Evolutionary conservation across 2,888 invertebrate species (phyloP).

Genomic region (Drosophila pegasa): DNA sequence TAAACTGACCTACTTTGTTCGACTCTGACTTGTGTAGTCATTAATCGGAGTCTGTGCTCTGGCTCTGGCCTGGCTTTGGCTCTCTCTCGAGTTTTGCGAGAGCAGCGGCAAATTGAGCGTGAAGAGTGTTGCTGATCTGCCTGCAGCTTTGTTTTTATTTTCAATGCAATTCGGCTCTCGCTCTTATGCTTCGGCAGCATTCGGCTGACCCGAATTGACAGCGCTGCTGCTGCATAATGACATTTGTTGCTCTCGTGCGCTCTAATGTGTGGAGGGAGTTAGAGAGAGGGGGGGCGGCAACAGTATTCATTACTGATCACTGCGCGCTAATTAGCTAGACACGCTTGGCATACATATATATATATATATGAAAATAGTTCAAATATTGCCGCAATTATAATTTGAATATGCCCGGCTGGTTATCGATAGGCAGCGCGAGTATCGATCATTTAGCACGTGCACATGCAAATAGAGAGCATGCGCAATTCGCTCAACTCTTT

Average conservation of each 20-base stretch:
- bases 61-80: neutral
- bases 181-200: conserved; percentile 10
- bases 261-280: neutral
- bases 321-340: conserved; percentile 60
- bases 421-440: conserved; percentile 24
- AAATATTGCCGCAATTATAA: conserved; percentile 9
- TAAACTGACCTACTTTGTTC: conserved; percentile 72
- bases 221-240: conserved; percentile 24
- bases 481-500: conserved; percentile 29
- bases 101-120: conserved; percentile 9
- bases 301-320: neutral
- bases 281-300: conserved; percentile 28
- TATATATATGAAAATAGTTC: conserved; percentile 10
- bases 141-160: conserved; percentile 24
- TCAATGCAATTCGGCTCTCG: conserved; percentile 24
- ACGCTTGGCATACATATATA: conserved; percentile 34
- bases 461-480: conserved; percentile 21
- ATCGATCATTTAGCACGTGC: conserved; percentile 37
- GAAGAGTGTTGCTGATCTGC: conserved; percentile 22
- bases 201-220: conserved; percentile 13
- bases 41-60: conserved; percentile 41
- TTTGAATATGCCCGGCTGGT: neutral
- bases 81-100: conserved; percentile 13
- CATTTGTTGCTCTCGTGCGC: conserved; percentile 24
- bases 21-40: conserved; percentile 40